A percentile compares a stretch with the other conserved stretches of the same genome.
These are phyloP conservation scores for Pempheris klunzingeri DNA, from an alignment of 2,797 vertebrate species.

Conservation along the genomic window DNA sequence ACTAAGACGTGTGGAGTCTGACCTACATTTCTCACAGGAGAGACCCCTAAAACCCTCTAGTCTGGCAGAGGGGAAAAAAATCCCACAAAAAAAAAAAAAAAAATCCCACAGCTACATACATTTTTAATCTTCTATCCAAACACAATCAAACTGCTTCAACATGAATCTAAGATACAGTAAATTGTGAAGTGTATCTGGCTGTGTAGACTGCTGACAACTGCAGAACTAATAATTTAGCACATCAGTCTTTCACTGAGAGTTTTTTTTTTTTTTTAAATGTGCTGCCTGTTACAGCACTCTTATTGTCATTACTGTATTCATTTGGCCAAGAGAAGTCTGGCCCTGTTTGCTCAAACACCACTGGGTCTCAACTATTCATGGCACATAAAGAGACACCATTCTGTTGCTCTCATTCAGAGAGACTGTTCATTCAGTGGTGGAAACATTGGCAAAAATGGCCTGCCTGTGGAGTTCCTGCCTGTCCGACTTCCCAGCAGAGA, in stretches of 20 bases:
- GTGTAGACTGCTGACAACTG: constrained; percentile 10
- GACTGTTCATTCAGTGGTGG: constrained; percentile 36
- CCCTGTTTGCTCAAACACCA: constrained; percentile 22
- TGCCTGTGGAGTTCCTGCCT: constrained; percentile 36
- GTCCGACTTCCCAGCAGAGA: constrained; percentile 13
- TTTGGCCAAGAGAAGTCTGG: constrained; percentile 15
- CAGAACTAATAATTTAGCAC: constrained; percentile 31
- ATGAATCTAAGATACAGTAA: background rate
- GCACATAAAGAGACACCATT: constrained; percentile 38
- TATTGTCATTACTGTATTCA: constrained; percentile 37
- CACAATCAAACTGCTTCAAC: background rate
- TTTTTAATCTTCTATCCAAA: background rate
- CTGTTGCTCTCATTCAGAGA: constrained; percentile 52
- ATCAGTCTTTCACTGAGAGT: background rate
- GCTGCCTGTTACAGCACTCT: constrained; percentile 16
- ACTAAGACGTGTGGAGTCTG: constrained; percentile 62
- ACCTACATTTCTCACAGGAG: constrained; percentile 70
- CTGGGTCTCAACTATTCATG: constrained; percentile 49
- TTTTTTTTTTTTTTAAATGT: background rate
- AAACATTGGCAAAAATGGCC: constrained; percentile 29
- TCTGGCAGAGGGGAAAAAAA: background rate
- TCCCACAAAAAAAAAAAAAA: background rate
- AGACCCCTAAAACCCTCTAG: constrained; percentile 28
- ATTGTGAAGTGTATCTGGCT: background rate
- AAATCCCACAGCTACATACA: background rate